These are phyloP conservation scores for Spicauda simplicius DNA, from an alignment of 2,888 invertebrate genomes.

Conservation along the genomic window DNA sequence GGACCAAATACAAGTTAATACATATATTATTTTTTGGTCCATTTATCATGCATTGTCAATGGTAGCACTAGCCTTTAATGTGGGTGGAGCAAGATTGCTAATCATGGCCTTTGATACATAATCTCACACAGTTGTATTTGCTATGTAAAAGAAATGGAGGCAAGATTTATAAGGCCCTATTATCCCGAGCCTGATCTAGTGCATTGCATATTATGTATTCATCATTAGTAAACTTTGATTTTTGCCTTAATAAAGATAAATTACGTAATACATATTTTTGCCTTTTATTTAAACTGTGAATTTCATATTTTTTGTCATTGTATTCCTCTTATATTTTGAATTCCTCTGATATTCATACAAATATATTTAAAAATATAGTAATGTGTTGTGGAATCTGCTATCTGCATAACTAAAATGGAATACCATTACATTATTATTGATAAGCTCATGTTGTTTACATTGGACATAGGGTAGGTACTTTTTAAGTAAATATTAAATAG, in stretches of 20 bases:
- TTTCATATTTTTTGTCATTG: too few species aligned
- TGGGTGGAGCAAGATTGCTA: neutral
- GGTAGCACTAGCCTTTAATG: neutral
- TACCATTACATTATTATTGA: too few species aligned
- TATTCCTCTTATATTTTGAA: too few species aligned
- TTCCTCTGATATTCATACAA: too few species aligned
- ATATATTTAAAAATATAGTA: too few species aligned
- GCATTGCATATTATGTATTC: conserved; percentile 19
- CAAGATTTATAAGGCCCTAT: neutral
- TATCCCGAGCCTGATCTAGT: neutral
- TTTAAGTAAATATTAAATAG: too few species aligned
- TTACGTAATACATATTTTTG: neutral
- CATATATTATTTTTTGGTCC: conserved; percentile 9
- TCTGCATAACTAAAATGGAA: too few species aligned
- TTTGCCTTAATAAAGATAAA: conserved; percentile 30
- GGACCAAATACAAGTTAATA: conserved; percentile 77
- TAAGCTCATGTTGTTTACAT: too few species aligned
- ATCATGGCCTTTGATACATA: neutral
- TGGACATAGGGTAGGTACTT: too few species aligned
- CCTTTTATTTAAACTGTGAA: too few species aligned
- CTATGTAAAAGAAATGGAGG: neutral
- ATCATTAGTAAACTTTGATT: conserved; percentile 18
- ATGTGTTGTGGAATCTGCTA: too few species aligned
- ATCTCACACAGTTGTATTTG: neutral
- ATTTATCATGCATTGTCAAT: conserved; percentile 1